Evolutionary conservation across 1,140 invertebrate genomes (phyloP).

Genomic region (Trichogramma pretiosum): DNA sequence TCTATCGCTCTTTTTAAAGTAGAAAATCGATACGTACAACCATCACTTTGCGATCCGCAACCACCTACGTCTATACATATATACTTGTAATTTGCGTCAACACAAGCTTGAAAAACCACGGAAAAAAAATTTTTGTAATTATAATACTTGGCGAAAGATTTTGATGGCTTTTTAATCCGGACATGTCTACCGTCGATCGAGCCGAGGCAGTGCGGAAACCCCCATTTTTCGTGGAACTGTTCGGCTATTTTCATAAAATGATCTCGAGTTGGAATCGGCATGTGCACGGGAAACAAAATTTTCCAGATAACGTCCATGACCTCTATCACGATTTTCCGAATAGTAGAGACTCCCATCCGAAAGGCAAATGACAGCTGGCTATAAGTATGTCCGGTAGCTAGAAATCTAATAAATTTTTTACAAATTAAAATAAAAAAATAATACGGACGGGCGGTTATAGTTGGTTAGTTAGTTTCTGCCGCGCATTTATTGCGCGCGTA

Average conservation of each 20-base stretch:
- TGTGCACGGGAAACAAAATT: background rate
- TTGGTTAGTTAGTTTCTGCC: too few relatives aligned
- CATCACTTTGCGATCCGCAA: background rate
- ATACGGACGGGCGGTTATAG: too few relatives aligned
- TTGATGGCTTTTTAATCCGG: background rate
- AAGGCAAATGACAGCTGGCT: background rate
- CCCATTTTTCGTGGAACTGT: constrained; percentile 4
- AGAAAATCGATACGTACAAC: background rate
- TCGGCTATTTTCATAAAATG: background rate
- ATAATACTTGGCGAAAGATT: constrained; percentile 1
- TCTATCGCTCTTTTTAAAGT: background rate
- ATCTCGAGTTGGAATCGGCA: background rate
- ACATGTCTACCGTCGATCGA: constrained; percentile 13
- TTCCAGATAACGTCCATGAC: background rate
- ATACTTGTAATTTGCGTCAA: constrained; percentile 6
- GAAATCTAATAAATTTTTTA: background rate
- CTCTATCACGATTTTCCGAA: background rate
- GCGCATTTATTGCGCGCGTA: too few relatives aligned
- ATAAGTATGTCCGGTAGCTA: background rate
- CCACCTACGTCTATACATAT: background rate
- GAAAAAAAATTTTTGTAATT: constrained; percentile 17
- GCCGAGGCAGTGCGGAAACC: constrained; percentile 13
- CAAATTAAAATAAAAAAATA: too few relatives aligned
- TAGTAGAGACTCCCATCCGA: background rate
- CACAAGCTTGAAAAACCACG: constrained; percentile 12